Evolutionary conservation across 2,113 vertebrate genomes (phyloP), one percentile per base, ranked within the genome.

Genomic region (Natator depressus): DNA sequence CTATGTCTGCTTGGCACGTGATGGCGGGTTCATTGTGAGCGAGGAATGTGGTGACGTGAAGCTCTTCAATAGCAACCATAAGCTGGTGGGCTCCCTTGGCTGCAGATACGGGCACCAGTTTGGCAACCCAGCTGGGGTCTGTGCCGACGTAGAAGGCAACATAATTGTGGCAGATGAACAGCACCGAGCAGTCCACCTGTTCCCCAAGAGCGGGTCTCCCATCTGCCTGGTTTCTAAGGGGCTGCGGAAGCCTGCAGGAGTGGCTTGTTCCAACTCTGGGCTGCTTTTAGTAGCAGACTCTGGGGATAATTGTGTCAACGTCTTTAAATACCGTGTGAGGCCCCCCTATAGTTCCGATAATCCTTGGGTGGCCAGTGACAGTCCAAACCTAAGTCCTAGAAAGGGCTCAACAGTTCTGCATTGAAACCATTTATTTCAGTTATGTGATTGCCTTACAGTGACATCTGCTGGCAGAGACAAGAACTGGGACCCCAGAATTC

Each of bases 41-140:
- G 98, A 98, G 87, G 98, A 98, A 89, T 98, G 97, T 1, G 92
- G 98, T 42, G 98, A 97, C 0, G 95, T 98, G 80, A 93, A 80
- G 72, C 85, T 98, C 38, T 98, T 98, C 38, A 91, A 8, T 2
- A 96, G 94, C 85, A 96, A 91, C 80, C 8, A 5, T 25, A 93
- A 98, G 82, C 51, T 94, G 55, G 84, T 97, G 78, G 97, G 95
- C 38, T 98, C 97, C 25, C 93, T 98, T 50, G 81, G 97, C 79
- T 86, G 51, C 86, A 98, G 90, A 57, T 96, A 93, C 0, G 6
- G 90, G 3, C 97, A 98, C 50, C 29, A 0, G 4, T 98, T 98
- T 75, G 98, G 98, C 53, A 97, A 95, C 84, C 98, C 97, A 0
- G 81, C 97, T 0, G 98, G 98, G 2, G 59, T 98, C 50, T 98